Base-by-base conservation (phyloP, 2,888 invertebrate species). In the Aplocera efformata region DNA sequence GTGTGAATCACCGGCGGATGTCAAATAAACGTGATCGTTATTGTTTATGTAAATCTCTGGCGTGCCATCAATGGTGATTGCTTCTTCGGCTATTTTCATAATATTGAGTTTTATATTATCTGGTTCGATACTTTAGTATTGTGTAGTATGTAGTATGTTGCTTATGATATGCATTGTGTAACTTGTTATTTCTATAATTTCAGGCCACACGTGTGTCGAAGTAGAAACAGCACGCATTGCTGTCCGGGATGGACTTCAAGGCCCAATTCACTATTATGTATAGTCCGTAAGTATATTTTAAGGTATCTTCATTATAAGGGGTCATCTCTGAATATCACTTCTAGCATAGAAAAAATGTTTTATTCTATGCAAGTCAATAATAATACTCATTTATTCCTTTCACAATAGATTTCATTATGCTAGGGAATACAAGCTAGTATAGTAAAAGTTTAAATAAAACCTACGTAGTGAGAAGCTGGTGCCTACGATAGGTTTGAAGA, bases 191-290 rank as follows among this genome's bases (percentile, higher is more conserved):
- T 38, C 21, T 46, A 8, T 23, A 37, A 29, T 8, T n/a, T n/a
- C 90, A 96, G 95, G 36, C 94, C 94, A 1, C 94, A 96, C 78
- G 93, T 95, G 32, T 96, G 96, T 74, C 91, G 94, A 61, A 91
- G 93, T 47, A 89, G 93, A 55, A 90, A 91, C 70, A 90, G 92
- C 70, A 93, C 91, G 69, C 92, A 92, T 73, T 96, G 96, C 82
- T 96, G 96, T 81, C 94, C 94, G 1, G 96, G 96, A 7, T 96
- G 96, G 96, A 90, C 91, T 9, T 91, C 92, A 57, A 92, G 94
- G 60, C 91, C 91, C 3, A 91, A 92, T 55, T 91, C 93, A 24
- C 90, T 92, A 50, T 89, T 94, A 33, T 96, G 96, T 80, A 91
- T 95, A 64, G 92, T 94, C 63, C 96, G 96, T 96, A 90, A 94